Conservation (phyloP, 2,888 invertebrate genomes). For the Brachylomia viminalis region DNA sequence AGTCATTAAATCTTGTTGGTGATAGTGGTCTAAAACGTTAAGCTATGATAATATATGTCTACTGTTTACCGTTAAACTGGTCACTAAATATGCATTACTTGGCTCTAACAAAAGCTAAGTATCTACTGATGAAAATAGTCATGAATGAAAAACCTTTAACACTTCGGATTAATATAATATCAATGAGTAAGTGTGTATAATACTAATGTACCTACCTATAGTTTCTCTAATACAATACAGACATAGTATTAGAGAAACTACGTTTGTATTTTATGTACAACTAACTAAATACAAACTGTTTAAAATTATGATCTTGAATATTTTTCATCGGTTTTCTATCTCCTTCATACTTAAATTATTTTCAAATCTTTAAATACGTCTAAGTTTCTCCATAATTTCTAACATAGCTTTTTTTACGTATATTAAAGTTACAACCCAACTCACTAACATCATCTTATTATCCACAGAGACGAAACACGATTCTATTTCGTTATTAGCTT, state of each 20-base stretch:
- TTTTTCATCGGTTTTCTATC: not conserved
- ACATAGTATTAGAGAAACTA: not conserved
- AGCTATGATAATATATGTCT: too few species aligned
- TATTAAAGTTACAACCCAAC: slow-evolving; percentile 10
- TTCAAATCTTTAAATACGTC: not conserved
- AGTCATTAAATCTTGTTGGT: not conserved
- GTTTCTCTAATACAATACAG: not conserved
- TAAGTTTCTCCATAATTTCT: not conserved
- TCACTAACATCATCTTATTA: slow-evolving; percentile 44
- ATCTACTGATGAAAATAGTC: not conserved
- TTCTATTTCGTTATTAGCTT: slow-evolving; percentile 55
- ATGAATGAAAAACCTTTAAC: not conserved
- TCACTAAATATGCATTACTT: not conserved
- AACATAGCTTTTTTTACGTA: slow-evolving; percentile 1
- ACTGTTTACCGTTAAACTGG: not conserved
- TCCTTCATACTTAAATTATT: not conserved
- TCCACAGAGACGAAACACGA: slow-evolving; percentile 55
- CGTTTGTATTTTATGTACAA: too few species aligned
- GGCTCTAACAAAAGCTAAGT: not conserved
- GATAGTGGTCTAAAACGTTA: not conserved
- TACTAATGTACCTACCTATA: too few species aligned
- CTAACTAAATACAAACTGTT: not conserved
- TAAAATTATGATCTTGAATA: not conserved
- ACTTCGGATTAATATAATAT: not conserved
- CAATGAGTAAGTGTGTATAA: not conserved